Evolutionary conservation across 2,113 vertebrate genomes (phyloP).

Genomic region (Vulpes ferrilata): DNA sequence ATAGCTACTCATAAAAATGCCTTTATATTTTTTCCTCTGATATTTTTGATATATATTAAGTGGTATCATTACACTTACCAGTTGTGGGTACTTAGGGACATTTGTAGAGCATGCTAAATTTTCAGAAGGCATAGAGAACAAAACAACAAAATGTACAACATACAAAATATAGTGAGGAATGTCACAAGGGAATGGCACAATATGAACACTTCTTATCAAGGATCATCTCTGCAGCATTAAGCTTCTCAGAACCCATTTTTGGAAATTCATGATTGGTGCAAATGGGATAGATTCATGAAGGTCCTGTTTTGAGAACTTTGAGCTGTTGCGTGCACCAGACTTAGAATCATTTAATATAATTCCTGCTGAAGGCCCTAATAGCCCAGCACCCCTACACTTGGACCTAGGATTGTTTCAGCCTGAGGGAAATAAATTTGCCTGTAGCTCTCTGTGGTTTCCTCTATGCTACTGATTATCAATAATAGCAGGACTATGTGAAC

Average conservation of each 20-base stretch:
- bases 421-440: neutral
- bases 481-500: neutral
- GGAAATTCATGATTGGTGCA: neutral
- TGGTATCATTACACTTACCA: neutral
- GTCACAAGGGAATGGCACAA: neutral
- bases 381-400: neutral
- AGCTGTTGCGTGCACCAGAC: neutral
- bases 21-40: conserved; percentile 18
- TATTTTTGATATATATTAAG: neutral
- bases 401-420: neutral
- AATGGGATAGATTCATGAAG: neutral
- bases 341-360: neutral
- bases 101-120: neutral
- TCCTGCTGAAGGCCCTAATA: neutral
- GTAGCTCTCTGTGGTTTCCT: neutral
- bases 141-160: conserved; percentile 56
- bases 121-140: neutral
- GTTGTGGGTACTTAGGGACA: neutral
- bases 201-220: neutral
- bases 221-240: neutral
- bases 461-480: neutral
- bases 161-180: neutral
- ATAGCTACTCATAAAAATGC: neutral
- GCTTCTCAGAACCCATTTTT: neutral
- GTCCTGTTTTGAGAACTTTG: neutral